These are phyloP conservation scores for Clostera curtula DNA, from an alignment of 2,888 invertebrate species.

Conservation along the genomic window DNA sequence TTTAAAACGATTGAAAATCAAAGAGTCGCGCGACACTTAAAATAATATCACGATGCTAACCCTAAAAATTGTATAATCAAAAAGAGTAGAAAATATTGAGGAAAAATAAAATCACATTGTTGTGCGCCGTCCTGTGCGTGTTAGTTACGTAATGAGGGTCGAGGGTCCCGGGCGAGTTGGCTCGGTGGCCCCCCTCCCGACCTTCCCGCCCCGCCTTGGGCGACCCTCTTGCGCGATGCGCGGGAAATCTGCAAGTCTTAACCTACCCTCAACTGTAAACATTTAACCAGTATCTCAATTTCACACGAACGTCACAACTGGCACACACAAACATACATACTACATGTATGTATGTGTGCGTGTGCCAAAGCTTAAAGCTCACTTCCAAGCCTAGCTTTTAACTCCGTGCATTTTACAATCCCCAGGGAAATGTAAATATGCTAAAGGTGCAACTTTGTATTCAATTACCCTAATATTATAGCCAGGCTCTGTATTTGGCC, in stretches of 20 bases:
- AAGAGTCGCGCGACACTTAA: conserved; percentile 55
- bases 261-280: too few relatives aligned
- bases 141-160: conserved; percentile 65
- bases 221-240: conserved; percentile 25
- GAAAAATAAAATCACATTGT: conserved; percentile 72
- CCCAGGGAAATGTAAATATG: too few relatives aligned
- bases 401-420: too few relatives aligned
- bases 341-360: too few relatives aligned
- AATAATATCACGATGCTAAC: conserved; percentile 63
- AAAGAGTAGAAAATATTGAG: conserved; percentile 62
- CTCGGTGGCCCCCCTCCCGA: conserved; percentile 29
- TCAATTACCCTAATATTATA: too few relatives aligned
- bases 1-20: conserved; percentile 43
- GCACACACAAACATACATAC: too few relatives aligned
- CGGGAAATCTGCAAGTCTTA: conserved; percentile 20
- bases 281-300: too few relatives aligned
- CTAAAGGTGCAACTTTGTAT: too few relatives aligned
- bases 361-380: too few relatives aligned
- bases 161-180: conserved; percentile 52
- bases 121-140: conserved; percentile 75
- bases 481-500: too few relatives aligned
- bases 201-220: conserved; percentile 12
- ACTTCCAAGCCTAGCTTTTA: too few relatives aligned
- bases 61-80: conserved; percentile 69
- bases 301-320: too few relatives aligned